Percentiles rank a stretch among this genome's conserved stretches.
phyloP scores from a whole-genome alignment of 2,888 invertebrate species.

The Drosophila antonietae region DNA sequence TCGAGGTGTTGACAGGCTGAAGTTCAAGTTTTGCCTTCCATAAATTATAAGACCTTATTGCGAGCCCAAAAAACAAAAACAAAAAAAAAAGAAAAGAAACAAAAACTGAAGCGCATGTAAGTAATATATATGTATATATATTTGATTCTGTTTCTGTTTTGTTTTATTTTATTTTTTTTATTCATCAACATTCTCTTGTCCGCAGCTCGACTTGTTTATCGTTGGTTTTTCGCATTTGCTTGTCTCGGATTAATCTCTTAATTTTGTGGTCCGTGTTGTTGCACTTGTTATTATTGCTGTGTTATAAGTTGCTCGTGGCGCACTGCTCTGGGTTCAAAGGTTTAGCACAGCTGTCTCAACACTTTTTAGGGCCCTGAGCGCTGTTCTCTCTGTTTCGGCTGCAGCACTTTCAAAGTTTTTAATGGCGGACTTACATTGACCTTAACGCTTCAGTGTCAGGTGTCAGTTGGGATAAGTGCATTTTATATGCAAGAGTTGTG shows the following conservation, averaged over 20 bases:
- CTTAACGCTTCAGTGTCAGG: slow-evolving; percentile 21
- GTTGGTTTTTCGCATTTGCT: slow-evolving; percentile 47
- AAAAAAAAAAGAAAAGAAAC: neutral
- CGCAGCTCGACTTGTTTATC: slow-evolving; percentile 54
- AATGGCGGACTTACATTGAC: slow-evolving; percentile 8
- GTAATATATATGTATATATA: slow-evolving; percentile 30
- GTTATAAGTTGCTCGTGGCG: slow-evolving; percentile 2
- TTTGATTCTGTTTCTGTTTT: slow-evolving; percentile 19
- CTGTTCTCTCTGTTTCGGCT: slow-evolving; percentile 12
- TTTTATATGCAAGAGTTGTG: neutral
- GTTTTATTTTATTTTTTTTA: slow-evolving; percentile 5
- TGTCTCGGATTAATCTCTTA: slow-evolving; percentile 63
- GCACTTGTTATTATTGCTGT: slow-evolving; percentile 36
- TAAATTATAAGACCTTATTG: slow-evolving; percentile 60
- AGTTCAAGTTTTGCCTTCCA: slow-evolving; percentile 48
- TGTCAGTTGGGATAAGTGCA: slow-evolving; percentile 7
- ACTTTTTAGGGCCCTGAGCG: slow-evolving; percentile 13
- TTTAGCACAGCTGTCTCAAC: slow-evolving; percentile 16
- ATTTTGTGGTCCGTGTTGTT: slow-evolving; percentile 45
- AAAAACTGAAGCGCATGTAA: slow-evolving; percentile 6
- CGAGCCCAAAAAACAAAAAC: slow-evolving; percentile 23
- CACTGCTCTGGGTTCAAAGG: slow-evolving; percentile 13
- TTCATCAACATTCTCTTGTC: slow-evolving; percentile 33
- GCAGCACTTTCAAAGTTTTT: slow-evolving; percentile 19
- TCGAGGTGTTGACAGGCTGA: slow-evolving; percentile 72